phyloP scores from a whole-genome alignment of 1,140 invertebrate genomes.

The Brachystomella parvula region DNA sequence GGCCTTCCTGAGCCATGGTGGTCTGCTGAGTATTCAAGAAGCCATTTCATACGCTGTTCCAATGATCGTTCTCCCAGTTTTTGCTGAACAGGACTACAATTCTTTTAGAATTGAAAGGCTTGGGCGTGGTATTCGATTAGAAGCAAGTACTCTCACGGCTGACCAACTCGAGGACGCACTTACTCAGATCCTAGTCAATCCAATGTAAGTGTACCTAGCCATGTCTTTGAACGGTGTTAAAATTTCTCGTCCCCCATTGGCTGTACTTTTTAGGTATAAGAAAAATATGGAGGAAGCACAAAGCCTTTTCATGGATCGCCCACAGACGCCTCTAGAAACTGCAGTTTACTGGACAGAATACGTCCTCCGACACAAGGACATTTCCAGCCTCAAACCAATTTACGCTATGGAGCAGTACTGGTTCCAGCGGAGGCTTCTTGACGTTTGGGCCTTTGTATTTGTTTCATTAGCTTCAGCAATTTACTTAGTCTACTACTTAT shows the following conservation, averaged over 20 bases:
- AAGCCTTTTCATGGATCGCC: constrained; percentile 35
- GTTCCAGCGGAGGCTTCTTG: not conserved
- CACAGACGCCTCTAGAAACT: constrained; percentile 30
- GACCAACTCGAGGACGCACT: not conserved
- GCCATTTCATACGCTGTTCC: constrained; percentile 43
- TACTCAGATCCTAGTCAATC: not conserved
- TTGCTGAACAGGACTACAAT: constrained; percentile 43
- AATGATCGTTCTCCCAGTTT: constrained; percentile 42
- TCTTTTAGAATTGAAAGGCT: constrained; percentile 16
- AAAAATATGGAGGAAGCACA: not conserved
- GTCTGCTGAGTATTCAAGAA: constrained; percentile 37
- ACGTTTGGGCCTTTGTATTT: not conserved
- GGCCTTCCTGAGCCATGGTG: constrained; percentile 21
- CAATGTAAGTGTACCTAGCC: not conserved
- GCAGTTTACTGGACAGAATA: constrained; percentile 41
- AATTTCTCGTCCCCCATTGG: not conserved
- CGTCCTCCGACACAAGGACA: constrained; percentile 38
- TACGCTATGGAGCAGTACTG: not conserved
- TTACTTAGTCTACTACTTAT: not conserved
- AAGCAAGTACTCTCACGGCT: constrained; percentile 14
- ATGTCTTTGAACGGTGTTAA: not conserved
- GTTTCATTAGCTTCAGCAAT: not conserved
- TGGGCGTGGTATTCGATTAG: constrained; percentile 29
- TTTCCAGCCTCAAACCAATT: not conserved
- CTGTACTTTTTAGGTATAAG: not conserved